phyloP scores from a whole-genome alignment of 1,140 invertebrate genomes.

The Drosophila hydei region DNA sequence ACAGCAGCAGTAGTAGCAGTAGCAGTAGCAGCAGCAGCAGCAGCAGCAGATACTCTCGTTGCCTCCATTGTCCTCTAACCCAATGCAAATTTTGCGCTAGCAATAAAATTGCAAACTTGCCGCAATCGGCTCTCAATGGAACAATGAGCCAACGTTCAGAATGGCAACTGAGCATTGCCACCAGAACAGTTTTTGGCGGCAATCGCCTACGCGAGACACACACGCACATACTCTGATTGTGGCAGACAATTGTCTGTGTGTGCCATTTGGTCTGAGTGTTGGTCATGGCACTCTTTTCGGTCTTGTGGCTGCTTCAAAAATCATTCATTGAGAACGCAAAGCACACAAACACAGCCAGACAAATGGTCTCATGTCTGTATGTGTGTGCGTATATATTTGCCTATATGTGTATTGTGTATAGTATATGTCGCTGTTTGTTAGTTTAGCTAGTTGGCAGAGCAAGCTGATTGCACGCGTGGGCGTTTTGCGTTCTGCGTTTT shows the following conservation, averaged over 20 bases:
- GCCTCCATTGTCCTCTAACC: not conserved
- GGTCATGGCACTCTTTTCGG: constrained; percentile 39
- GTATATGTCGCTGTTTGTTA: constrained; percentile 45
- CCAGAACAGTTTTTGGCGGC: constrained; percentile 70
- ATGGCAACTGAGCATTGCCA: constrained; percentile 46
- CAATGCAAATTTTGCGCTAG: constrained; percentile 48
- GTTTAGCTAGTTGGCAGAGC: constrained; percentile 59
- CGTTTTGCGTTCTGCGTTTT: constrained; percentile 39
- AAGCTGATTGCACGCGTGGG: constrained; percentile 70
- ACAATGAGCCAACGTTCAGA: constrained; percentile 49
- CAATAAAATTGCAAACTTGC: constrained; percentile 53
- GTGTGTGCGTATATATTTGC: not conserved
- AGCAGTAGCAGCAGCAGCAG: not conserved
- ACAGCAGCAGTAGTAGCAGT: not conserved
- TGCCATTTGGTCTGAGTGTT: constrained; percentile 22
- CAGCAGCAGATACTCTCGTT: not conserved
- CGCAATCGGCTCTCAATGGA: constrained; percentile 66
- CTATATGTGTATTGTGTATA: constrained; percentile 18
- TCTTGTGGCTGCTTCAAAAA: constrained; percentile 69
- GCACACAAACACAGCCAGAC: constrained; percentile 28
- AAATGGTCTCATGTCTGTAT: constrained; percentile 25
- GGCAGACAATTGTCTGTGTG: constrained; percentile 15
- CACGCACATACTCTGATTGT: constrained; percentile 8
- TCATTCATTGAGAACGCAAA: constrained; percentile 72
- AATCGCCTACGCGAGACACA: constrained; percentile 63